A percentile compares a stretch with the other conserved stretches of the same genome.
Conservation (phyloP, 2,797 vertebrate genomes). For the Sebastes nivosus region DNA sequence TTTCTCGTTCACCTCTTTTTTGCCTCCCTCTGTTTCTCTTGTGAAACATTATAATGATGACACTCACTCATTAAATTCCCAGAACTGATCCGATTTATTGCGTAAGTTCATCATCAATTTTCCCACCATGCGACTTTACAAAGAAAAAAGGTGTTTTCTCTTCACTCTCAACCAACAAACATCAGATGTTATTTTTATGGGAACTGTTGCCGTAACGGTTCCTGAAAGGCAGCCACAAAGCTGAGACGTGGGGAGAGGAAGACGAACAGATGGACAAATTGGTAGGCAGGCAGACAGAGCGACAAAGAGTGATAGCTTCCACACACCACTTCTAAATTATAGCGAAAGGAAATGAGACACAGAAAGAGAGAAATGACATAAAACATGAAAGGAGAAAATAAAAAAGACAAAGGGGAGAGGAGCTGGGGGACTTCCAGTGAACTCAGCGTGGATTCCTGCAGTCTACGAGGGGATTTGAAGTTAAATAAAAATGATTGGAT, state of each 20-base stretch:
- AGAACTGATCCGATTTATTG: slow-evolving; percentile 7
- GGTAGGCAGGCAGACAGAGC: slow-evolving; percentile 26
- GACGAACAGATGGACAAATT: slow-evolving; percentile 67
- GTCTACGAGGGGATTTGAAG: slow-evolving; percentile 54
- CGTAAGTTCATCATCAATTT: background rate
- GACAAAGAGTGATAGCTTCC: slow-evolving; percentile 60
- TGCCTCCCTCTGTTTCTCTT: background rate
- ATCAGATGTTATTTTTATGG: slow-evolving; percentile 37
- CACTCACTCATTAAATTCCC: background rate
- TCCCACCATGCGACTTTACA: background rate
- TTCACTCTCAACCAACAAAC: slow-evolving; percentile 4
- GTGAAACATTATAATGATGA: slow-evolving; percentile 4
- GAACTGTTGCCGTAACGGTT: slow-evolving; percentile 4
- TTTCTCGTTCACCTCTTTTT: background rate
- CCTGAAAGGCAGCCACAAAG: slow-evolving; percentile 10
- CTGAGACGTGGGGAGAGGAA: slow-evolving; percentile 12
- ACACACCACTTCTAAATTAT: slow-evolving; percentile 53
- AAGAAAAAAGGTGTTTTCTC: background rate
- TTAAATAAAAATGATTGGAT: slow-evolving; percentile 70
- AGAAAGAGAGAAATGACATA: slow-evolving; percentile 60
- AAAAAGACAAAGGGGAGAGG: slow-evolving; percentile 49
- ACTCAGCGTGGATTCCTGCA: slow-evolving; percentile 40
- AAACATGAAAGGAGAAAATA: slow-evolving; percentile 66
- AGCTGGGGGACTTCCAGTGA: slow-evolving; percentile 65
- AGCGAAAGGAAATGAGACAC: slow-evolving; percentile 64